A percentile compares a stretch with the other conserved stretches of the same genome.
Conservation (phyloP, 2,888 invertebrate genomes). For the Hyppa rectilinea region DNA sequence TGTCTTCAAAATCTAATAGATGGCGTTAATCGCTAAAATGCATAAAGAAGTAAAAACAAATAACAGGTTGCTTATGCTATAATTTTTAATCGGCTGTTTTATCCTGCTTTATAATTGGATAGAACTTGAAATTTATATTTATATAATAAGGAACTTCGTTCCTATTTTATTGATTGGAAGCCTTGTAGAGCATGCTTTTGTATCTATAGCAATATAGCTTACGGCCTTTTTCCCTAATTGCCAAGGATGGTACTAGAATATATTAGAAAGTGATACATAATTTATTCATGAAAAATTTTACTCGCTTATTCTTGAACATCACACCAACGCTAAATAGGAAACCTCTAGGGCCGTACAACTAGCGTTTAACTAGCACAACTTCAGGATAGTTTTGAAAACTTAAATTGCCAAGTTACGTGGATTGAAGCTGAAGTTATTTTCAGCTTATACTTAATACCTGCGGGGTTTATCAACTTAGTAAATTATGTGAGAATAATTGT, state of each 20-base stretch:
- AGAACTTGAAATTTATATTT: no score
- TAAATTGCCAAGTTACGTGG: slow-evolving; percentile 81
- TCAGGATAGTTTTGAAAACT: slow-evolving; percentile 83
- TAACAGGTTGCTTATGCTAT: no score
- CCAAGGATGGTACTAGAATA: neutral
- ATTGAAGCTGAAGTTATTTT: slow-evolving; percentile 72
- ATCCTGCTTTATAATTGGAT: no score
- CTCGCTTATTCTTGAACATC: slow-evolving; percentile 44
- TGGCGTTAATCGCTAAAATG: no score
- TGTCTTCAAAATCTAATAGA: no score
- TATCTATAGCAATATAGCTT: no score
- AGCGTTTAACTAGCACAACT: slow-evolving; percentile 80
- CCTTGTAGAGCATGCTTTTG: no score
- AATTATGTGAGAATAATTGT: slow-evolving; percentile 42
- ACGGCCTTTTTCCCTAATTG: neutral
- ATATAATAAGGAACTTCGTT: no score
- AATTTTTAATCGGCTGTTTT: no score
- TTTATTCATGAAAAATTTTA: slow-evolving; percentile 11
- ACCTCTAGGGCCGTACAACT: slow-evolving; percentile 71
- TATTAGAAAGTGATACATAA: slow-evolving; percentile 1
- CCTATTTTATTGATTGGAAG: no score
- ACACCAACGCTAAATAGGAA: slow-evolving; percentile 61
- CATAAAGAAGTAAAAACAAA: no score
- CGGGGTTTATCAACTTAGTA: slow-evolving; percentile 42
- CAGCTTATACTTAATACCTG: slow-evolving; percentile 66